Evolutionary conservation across 2,113 vertebrate genomes (phyloP), one percentile per base, ranked within the genome.

Genomic region (Chaetorhynchus papuensis): DNA sequence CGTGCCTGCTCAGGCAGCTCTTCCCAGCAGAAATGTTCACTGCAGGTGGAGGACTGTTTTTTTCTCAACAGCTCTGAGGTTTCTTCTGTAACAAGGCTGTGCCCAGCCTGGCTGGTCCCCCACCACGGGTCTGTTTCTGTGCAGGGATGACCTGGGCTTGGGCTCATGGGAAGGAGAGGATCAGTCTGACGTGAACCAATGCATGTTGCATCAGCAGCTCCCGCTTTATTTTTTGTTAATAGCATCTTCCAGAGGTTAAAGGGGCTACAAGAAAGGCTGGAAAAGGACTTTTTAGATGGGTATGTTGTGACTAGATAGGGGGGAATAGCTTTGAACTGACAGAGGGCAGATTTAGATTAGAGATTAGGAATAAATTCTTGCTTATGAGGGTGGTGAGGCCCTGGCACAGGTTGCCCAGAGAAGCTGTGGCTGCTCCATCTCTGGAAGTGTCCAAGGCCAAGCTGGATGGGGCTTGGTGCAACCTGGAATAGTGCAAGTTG

Each of bases 121-220:
- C 82, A 35, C 39, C 35, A 2, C 18, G 45, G n/a, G 14, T 22
- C 24, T 83, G 16, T 53, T 53, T 41, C 63, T 76, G 35, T 64
- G 54, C 50, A 28, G 7, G 52, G 49, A 3, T 56, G 21, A 39
- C 22, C 47, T 53, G 52, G 65, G 15, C 35, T 24, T 27, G 59
- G 47, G 45, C 56, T 86, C 2, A 0, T 11, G 35, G 39, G 6
- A 28, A 3, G 21, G 52, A 63, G 57, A 16, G 4, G 41, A 20
- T 79, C 39, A 17, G 39, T 50, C 37, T 50, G 28, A 31, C 1
- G 3, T 57, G 63, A 44, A 12, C 26, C 45, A 37, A 0, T 6
- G 2, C 33, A 15, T 0, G 0, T 39, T 28, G 50, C 10, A 35
- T 15, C 31, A 11, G 24, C 3, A 13, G 13, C 37, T 52, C 14